A percentile compares a stretch with the other conserved stretches of the same genome.
Conservation (phyloP, 2,888 invertebrate species). For the Cosmia pyralina region DNA sequence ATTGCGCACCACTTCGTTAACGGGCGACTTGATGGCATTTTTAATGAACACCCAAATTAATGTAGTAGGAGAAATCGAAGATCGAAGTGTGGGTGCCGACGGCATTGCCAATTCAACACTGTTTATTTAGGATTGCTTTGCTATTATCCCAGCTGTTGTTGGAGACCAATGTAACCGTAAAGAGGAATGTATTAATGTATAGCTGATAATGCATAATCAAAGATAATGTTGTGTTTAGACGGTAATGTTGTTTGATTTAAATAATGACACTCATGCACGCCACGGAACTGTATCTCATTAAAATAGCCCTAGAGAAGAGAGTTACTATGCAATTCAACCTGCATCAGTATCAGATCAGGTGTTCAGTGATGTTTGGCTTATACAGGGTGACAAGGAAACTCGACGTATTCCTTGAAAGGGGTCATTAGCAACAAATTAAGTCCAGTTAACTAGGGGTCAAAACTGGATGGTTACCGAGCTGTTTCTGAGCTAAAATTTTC, state of each 20-base stretch:
- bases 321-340: background rate
- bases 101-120: slow-evolving; percentile 74
- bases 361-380: background rate
- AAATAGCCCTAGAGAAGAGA: background rate
- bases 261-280: slow-evolving; percentile 36
- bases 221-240: slow-evolving; percentile 38
- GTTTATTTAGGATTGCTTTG: slow-evolving; percentile 87
- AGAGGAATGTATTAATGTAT: slow-evolving; percentile 50
- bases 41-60: slow-evolving; percentile 90
- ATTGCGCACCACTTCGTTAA: slow-evolving; percentile 90
- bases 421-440: too few relatives aligned
- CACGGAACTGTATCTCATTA: background rate
- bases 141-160: slow-evolving; percentile 71
- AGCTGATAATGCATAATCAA: slow-evolving; percentile 30
- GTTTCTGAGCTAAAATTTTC: too few relatives aligned
- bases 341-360: too few relatives aligned
- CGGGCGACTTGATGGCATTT: slow-evolving; percentile 89
- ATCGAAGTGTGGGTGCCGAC: slow-evolving; percentile 83
- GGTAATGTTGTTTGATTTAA: slow-evolving; percentile 26
- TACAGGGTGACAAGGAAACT: background rate
- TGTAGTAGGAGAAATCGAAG: slow-evolving; percentile 89
- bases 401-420: too few relatives aligned
- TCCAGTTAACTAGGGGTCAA: too few relatives aligned
- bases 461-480: too few relatives aligned
- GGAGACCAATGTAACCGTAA: slow-evolving; percentile 63